Conservation (phyloP, 2,797 vertebrate species). For the Cynopterus sphinx region DNA sequence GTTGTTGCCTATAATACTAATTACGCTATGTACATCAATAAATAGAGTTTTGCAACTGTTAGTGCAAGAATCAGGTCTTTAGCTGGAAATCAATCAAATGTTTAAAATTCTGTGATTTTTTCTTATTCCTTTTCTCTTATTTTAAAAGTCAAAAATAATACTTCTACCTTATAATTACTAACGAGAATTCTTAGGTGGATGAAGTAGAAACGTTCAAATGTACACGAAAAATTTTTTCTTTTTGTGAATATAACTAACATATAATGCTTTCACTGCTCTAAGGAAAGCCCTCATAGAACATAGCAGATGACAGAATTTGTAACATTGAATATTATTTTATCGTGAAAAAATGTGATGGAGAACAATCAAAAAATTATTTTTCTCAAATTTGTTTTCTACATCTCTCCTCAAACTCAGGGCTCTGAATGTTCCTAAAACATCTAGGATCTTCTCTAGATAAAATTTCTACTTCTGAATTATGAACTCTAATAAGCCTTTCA, state of each 20-base stretch:
- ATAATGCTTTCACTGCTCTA: background rate
- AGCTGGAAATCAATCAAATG: background rate
- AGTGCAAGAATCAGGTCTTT: background rate
- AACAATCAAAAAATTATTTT: constrained; percentile 56
- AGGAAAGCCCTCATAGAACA: background rate
- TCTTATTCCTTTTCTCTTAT: background rate
- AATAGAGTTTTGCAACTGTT: background rate
- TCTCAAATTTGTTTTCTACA: background rate
- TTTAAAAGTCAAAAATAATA: background rate
- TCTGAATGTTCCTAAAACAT: background rate
- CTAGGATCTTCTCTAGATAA: constrained; percentile 19
- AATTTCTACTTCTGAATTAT: constrained; percentile 20
- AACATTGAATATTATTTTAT: background rate
- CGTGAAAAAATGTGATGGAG: background rate
- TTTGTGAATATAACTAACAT: constrained; percentile 51
- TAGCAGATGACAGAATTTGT: background rate
- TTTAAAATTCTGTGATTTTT: background rate
- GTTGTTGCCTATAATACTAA: background rate
- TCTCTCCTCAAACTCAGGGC: background rate
- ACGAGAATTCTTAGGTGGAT: constrained; percentile 5
- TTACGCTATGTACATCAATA: background rate
- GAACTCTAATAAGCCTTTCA: background rate
- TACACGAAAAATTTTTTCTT: background rate
- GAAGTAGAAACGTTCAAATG: constrained; percentile 38
- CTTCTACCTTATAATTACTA: constrained; percentile 1